Conservation (phyloP, 2,888 invertebrate species). For the Melieria picta region DNA sequence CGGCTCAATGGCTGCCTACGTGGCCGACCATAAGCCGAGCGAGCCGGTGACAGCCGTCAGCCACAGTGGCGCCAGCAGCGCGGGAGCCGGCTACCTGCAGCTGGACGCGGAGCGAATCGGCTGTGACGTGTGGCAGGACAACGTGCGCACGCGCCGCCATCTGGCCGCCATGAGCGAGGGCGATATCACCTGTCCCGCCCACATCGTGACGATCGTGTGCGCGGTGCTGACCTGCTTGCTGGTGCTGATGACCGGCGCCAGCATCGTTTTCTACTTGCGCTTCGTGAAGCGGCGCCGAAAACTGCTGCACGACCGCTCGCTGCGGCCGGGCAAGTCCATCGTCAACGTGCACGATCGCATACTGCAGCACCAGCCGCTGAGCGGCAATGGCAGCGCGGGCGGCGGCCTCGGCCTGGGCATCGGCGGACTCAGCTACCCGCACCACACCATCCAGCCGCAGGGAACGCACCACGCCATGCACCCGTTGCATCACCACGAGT, state of each 20-base stretch:
- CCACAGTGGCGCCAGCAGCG: constrained; percentile 46
- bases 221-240: constrained; percentile 63
- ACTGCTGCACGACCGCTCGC: constrained; percentile 58
- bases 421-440: constrained; percentile 53
- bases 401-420: constrained; percentile 40
- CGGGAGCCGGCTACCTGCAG: constrained; percentile 52
- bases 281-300: constrained; percentile 64
- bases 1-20: constrained; percentile 54
- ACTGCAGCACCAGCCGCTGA: constrained; percentile 62
- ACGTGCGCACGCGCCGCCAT: constrained; percentile 55
- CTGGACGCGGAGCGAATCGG: constrained; percentile 64
- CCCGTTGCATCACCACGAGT: constrained; percentile 52
- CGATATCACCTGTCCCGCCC: constrained; percentile 66
- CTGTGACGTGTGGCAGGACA: constrained; percentile 63
- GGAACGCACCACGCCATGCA: constrained; percentile 49
- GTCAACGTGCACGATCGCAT: constrained; percentile 66
- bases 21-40: constrained; percentile 49
- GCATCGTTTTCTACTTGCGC: constrained; percentile 63
- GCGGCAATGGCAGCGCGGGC: constrained; percentile 50
- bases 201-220: constrained; percentile 66
- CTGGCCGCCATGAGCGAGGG: constrained; percentile 63
- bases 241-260: constrained; percentile 63
- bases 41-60: constrained; percentile 34
- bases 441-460: constrained; percentile 57
- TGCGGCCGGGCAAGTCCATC: constrained; percentile 62